These are phyloP conservation scores for Manis javanica DNA, from an alignment of 2,797 vertebrate genomes.

Conservation along the genomic window DNA sequence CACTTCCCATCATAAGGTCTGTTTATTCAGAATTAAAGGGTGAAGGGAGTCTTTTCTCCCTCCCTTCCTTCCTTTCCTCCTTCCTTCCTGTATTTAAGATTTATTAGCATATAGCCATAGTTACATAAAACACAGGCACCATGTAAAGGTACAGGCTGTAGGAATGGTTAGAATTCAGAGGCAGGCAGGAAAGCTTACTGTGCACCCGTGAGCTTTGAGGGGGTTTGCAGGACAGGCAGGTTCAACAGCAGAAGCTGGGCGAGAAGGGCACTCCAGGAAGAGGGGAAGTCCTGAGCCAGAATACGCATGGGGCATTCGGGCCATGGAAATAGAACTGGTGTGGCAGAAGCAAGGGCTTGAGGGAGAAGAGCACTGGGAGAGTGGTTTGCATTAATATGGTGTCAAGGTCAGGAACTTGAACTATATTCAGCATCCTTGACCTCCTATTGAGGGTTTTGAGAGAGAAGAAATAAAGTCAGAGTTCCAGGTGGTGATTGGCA, in stretches of 20 bases:
- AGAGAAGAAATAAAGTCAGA: not conserved
- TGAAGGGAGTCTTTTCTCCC: not conserved
- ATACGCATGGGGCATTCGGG: not conserved
- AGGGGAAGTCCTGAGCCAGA: not conserved
- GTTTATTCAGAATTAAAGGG: not conserved
- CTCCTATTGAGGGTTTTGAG: not conserved
- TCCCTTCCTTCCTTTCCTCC: not conserved
- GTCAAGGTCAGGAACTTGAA: not conserved
- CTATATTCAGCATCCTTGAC: not conserved
- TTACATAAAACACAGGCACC: not conserved
- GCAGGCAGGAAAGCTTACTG: not conserved
- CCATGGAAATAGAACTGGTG: fast-evolving
- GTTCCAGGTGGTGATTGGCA: not conserved
- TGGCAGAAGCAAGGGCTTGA: not conserved
- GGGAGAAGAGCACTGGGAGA: not conserved
- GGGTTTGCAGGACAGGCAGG: not conserved
- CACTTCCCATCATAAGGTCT: not conserved
- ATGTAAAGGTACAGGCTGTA: not conserved
- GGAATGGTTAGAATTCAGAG: not conserved
- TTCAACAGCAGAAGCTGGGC: not conserved
- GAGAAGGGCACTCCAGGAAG: not conserved
- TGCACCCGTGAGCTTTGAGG: not conserved
- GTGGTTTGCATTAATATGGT: not conserved
- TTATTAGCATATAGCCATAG: not conserved
- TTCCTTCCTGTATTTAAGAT: not conserved